Base-by-base conservation (phyloP, 2,113 vertebrate species). In the Manacus vitellinus region DNA sequence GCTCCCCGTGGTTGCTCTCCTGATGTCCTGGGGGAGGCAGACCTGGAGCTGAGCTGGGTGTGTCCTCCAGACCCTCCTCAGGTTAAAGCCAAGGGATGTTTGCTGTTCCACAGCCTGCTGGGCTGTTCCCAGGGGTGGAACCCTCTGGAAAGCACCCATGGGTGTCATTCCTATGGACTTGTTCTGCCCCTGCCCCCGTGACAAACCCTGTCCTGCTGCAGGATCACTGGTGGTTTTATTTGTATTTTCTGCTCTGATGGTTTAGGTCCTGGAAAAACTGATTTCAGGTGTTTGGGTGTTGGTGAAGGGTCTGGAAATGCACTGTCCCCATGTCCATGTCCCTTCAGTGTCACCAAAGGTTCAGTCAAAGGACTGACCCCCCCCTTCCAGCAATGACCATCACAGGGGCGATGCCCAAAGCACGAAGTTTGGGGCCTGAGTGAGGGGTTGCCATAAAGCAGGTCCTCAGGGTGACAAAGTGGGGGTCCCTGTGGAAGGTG, bases 301-400 rank as follows among this genome's bases (percentile, higher is more conserved):
- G 47, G 70, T 37, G 63, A 72, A 67, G 39, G 14, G 35, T 52
- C 39, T 73, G 84, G 43, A 59, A 71, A 73, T 20, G 33, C 44
- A 10, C 14, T 13, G 19, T 14, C 44, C 31, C 37, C 30, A 1
- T 12, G 28, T 9, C 49, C 8, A 0, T 22, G 43, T 17, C 33
- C 67, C 43, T 58, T 58, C 31, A 31, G 0, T 23, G 88, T 79
- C 61, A 47, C 84, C 54, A 59, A 31, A 91, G 27, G 37, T 43
- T 37, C 24, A 84, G 73, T 24, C 10, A 76, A 20, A 58, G 17
- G 7, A n/a, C 71, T 20, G 33, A 30, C 10, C 7, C 37, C 25
- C n/a, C 1, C 44, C 7, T 0, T 10, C n/a, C 63, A 31, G 46
- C 2, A 0, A 47, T 92, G 85, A 8, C 18, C 12, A 0, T 22